Evolutionary conservation across 2,797 vertebrate species (phyloP).

Genomic region (Helicolenus hilgendorfi): DNA sequence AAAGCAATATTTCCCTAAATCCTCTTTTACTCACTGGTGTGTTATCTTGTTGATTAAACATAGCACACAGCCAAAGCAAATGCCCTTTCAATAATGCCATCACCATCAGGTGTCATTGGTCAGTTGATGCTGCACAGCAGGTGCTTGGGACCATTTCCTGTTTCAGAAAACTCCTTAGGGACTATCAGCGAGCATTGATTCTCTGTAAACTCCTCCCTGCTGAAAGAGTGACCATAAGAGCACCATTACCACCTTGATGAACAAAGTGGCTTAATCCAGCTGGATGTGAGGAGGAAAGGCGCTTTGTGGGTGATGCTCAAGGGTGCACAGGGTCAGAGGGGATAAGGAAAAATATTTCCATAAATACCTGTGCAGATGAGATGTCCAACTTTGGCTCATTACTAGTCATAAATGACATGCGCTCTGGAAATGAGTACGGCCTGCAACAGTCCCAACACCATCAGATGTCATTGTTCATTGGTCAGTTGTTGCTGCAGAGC

Average conservation of each 20-base stretch:
- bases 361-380: not conserved
- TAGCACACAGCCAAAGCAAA: not conserved
- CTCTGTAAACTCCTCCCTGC: slow-evolving; percentile 7
- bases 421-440: too few relatives aligned
- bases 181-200: slow-evolving; percentile 32
- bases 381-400: not conserved
- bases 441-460: not conserved
- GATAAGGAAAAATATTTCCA: slow-evolving; percentile 1
- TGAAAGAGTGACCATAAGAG: slow-evolving; percentile 16
- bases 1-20: not conserved
- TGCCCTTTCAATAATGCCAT: not conserved
- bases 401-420: too few relatives aligned
- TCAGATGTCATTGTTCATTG: not conserved
- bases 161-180: slow-evolving; percentile 16
- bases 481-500: not conserved
- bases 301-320: slow-evolving; percentile 15
- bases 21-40: not conserved
- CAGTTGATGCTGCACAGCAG: not conserved
- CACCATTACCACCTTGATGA: not conserved
- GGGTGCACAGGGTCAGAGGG: not conserved
- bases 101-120: not conserved
- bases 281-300: not conserved
- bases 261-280: slow-evolving; percentile 19
- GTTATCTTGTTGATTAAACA: slow-evolving; percentile 8
- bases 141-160: slow-evolving; percentile 14